Conservation (phyloP, 2,113 vertebrate species). For the Podarcis raffonei region DNA sequence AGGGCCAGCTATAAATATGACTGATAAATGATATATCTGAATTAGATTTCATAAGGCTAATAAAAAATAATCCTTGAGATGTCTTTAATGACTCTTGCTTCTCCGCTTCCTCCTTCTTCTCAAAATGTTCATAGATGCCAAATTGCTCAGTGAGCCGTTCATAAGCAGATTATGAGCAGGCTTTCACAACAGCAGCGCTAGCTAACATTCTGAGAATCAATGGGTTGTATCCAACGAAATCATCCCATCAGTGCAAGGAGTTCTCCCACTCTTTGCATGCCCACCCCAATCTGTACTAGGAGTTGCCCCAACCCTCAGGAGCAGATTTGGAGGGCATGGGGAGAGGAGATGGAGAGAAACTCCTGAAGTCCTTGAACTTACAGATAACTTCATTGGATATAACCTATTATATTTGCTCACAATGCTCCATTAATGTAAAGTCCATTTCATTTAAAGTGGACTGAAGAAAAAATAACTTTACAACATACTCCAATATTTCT, state of each 20-base stretch:
- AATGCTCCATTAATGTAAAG: background rate
- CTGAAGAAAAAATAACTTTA: background rate
- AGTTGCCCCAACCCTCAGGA: no score
- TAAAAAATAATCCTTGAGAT: background rate
- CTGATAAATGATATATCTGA: background rate
- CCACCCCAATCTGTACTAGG: no score
- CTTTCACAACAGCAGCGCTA: background rate
- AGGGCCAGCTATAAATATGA: background rate
- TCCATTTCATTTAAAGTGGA: background rate
- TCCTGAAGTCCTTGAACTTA: no score
- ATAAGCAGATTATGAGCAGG: background rate
- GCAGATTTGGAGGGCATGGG: no score
- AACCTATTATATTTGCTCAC: background rate
- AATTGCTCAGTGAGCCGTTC: background rate
- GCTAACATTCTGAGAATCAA: background rate
- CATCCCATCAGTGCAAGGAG: no score
- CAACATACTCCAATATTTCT: background rate
- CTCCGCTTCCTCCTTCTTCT: background rate
- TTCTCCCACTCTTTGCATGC: no score
- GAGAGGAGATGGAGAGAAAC: no score
- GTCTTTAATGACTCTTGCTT: background rate
- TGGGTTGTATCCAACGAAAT: no score
- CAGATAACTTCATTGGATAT: no score
- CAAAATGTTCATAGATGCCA: background rate
- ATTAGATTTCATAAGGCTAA: background rate